Evolutionary conservation across 2,888 invertebrate genomes (phyloP).

Genomic region (Torymus tubicola): DNA sequence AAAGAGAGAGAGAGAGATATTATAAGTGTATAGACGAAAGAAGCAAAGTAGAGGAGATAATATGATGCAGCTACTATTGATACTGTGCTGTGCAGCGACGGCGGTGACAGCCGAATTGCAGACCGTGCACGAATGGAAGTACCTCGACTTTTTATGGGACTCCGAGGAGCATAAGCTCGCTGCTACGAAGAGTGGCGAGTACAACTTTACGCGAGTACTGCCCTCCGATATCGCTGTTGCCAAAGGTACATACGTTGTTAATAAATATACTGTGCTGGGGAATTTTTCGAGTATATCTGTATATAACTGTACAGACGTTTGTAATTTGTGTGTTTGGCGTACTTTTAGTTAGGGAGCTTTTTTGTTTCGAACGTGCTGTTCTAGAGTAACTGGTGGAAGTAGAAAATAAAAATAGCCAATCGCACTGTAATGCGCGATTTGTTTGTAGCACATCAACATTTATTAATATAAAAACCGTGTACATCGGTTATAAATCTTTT

Average conservation of each 20-base stretch:
- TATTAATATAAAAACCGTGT: no score
- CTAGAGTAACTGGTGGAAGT: no score
- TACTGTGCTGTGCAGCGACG: background rate
- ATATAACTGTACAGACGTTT: no score
- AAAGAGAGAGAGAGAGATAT: background rate
- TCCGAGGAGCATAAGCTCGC: conserved; percentile 78
- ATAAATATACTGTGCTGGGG: no score
- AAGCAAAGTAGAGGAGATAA: background rate
- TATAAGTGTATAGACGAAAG: background rate
- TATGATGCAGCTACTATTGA: conserved; percentile 24
- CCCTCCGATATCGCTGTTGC: conserved; percentile 63
- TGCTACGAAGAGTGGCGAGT: conserved; percentile 79
- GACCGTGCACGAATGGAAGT: conserved; percentile 83
- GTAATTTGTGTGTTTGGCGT: no score
- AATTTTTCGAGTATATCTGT: no score
- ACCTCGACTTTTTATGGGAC: conserved; percentile 84
- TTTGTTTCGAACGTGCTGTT: no score
- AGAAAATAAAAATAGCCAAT: no score
- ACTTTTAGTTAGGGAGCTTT: no score
- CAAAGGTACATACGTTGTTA: conserved; percentile 39
- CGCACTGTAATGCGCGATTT: no score
- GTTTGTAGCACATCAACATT: no score
- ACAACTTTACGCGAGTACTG: conserved; percentile 56
- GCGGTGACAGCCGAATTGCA: conserved; percentile 52
- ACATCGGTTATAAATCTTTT: no score